Conservation (phyloP, 2,888 invertebrate genomes). For the Didymodactylos carnosus region DNA sequence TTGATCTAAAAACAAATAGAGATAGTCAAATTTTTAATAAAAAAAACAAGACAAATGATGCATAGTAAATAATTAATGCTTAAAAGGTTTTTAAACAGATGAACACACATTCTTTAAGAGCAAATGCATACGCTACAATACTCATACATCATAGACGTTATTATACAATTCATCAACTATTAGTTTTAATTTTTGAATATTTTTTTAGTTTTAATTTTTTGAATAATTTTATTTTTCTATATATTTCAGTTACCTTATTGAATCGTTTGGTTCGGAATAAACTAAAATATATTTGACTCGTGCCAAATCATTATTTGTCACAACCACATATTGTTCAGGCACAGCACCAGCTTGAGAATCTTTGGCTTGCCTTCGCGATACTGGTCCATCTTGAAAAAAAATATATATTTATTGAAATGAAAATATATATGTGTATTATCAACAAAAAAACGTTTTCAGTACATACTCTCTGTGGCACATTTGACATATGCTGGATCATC, state of each 20-base stretch:
- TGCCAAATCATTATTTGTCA: constrained; percentile 54
- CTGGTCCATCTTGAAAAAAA: neutral
- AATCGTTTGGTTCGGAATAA: constrained; percentile 34
- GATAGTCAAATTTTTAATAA: neutral
- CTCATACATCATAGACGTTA: too few species aligned
- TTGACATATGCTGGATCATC: constrained; percentile 46
- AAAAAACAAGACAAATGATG: too few species aligned
- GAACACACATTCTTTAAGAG: too few species aligned
- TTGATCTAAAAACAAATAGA: neutral
- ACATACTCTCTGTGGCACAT: constrained; percentile 24
- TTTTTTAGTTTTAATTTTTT: too few species aligned
- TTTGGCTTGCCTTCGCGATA: neutral
- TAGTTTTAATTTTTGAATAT: too few species aligned
- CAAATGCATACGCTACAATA: too few species aligned
- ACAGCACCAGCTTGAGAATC: constrained; percentile 32
- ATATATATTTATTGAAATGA: neutral
- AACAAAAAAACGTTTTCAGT: neutral
- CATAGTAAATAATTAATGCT: too few species aligned
- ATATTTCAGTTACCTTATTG: neutral
- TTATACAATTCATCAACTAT: too few species aligned
- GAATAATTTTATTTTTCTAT: too few species aligned
- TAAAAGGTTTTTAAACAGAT: too few species aligned
- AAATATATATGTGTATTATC: too few species aligned
- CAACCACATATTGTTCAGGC: constrained; percentile 52
- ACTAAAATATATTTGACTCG: constrained; percentile 55